A percentile compares a stretch with the other conserved stretches of the same genome.
phyloP scores from a whole-genome alignment of 2,888 invertebrate genomes.

The Chymomyza caudatula region DNA sequence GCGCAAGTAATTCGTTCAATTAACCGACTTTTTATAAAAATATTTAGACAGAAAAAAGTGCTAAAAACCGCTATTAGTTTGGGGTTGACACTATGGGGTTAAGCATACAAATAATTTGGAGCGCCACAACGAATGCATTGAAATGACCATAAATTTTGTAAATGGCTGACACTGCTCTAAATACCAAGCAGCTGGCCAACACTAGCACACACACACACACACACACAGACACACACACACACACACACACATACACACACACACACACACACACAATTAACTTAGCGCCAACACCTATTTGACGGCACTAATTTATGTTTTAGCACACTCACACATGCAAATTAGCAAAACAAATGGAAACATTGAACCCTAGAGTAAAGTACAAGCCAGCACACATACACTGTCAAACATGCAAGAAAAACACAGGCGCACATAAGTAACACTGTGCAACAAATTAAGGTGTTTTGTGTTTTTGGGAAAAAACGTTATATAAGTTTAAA shows the following conservation, averaged over 20 bases:
- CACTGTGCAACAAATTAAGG: neutral
- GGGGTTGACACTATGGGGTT: neutral
- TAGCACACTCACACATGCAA: conserved; percentile 62
- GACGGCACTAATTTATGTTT: conserved; percentile 55
- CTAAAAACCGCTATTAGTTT: conserved; percentile 39
- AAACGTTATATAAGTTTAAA: no score
- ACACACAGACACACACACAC: neutral
- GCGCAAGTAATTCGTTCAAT: conserved; percentile 56
- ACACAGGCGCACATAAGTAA: neutral
- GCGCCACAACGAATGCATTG: conserved; percentile 39
- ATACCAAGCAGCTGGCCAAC: conserved; percentile 25
- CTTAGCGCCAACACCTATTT: neutral
- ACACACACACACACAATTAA: neutral
- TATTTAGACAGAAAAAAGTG: conserved; percentile 1
- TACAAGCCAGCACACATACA: conserved; percentile 7
- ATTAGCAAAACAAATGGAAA: conserved; percentile 54
- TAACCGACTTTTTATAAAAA: conserved; percentile 28
- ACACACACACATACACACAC: neutral
- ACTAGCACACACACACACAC: conserved; percentile 1
- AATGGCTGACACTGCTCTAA: conserved; percentile 13
- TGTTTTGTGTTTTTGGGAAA: no score
- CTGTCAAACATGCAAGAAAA: neutral
- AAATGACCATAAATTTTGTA: conserved; percentile 50
- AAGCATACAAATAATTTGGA: conserved; percentile 14
- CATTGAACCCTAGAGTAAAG: conserved; percentile 18